Conservation (phyloP, 2,888 invertebrate species). For the Dascillus cervinus region DNA sequence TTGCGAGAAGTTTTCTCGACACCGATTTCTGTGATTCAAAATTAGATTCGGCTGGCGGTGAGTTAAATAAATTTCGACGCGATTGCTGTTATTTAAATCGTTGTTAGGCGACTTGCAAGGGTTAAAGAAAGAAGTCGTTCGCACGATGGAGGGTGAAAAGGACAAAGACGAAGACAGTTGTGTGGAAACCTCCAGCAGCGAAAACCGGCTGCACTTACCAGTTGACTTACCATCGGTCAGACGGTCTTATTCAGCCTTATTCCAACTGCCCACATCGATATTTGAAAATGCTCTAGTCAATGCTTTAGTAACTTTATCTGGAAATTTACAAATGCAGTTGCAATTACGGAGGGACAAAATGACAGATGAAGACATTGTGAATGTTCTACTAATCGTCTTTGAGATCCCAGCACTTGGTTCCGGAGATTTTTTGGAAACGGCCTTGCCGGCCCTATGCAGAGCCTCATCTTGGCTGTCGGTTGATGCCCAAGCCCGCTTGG, state of each 20-base stretch:
- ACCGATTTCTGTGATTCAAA: conserved; percentile 41
- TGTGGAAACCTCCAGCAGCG: conserved; percentile 36
- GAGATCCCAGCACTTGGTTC: conserved; percentile 48
- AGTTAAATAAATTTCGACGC: too few relatives aligned
- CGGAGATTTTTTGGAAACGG: conserved; percentile 76
- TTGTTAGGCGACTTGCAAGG: conserved; percentile 45
- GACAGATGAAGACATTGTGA: conserved; percentile 49
- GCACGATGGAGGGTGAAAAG: conserved; percentile 66
- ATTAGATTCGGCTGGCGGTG: too few relatives aligned
- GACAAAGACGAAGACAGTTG: conserved; percentile 84
- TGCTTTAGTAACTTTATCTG: conserved; percentile 64
- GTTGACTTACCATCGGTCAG: conserved; percentile 68
- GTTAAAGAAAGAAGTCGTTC: conserved; percentile 64
- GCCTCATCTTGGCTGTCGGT: conserved; percentile 68
- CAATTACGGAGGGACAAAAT: conserved; percentile 31
- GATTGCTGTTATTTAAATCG: too few relatives aligned
- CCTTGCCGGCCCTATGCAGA: conserved; percentile 69
- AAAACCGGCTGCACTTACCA: conserved; percentile 32
- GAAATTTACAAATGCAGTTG: conserved; percentile 64
- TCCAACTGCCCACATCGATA: conserved; percentile 37
- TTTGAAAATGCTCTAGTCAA: conserved; percentile 60
- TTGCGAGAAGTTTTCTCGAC: conserved; percentile 65
- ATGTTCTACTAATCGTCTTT: conserved; percentile 45
- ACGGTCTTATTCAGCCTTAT: conserved; percentile 52
- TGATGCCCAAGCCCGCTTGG: conserved; percentile 70